These are phyloP conservation scores for Chloroclysta siterata DNA, from an alignment of 2,888 invertebrate genomes.

Conservation along the genomic window DNA sequence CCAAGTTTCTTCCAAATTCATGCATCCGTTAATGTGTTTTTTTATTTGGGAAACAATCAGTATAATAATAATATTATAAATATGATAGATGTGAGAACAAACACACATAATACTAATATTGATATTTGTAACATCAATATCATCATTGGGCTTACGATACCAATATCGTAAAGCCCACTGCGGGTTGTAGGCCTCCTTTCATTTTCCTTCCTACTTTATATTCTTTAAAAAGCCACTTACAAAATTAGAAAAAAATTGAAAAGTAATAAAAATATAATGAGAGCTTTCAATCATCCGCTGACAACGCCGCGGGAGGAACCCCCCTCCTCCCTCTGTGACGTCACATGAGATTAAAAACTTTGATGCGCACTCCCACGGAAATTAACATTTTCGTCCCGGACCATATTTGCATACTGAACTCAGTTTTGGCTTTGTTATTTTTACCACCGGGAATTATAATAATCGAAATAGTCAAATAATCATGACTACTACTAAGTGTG, in stretches of 20 bases:
- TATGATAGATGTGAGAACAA: too few relatives aligned
- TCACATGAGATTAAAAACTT: conserved; percentile 86
- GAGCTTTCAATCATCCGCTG: conserved; percentile 82
- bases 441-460: conserved; percentile 43
- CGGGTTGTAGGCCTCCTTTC: too few relatives aligned
- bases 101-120: too few relatives aligned
- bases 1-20: too few relatives aligned
- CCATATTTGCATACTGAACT: conserved; percentile 75
- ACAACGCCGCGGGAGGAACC: conserved; percentile 53
- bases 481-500: neutral
- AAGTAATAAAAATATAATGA: conserved; percentile 85
- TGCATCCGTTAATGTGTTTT: too few relatives aligned
- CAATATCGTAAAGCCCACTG: too few relatives aligned
- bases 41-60: too few relatives aligned
- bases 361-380: conserved; percentile 80
- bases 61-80: too few relatives aligned
- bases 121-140: too few relatives aligned
- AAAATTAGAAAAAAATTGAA: conserved; percentile 81
- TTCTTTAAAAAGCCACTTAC: conserved; percentile 54
- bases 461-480: neutral
- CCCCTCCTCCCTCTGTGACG: conserved; percentile 51
- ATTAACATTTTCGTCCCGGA: conserved; percentile 78
- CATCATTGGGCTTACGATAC: too few relatives aligned
- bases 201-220: neutral
- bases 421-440: conserved; percentile 64